Conservation (phyloP, 2,113 vertebrate genomes). For the Colistium nudipinnis region DNA sequence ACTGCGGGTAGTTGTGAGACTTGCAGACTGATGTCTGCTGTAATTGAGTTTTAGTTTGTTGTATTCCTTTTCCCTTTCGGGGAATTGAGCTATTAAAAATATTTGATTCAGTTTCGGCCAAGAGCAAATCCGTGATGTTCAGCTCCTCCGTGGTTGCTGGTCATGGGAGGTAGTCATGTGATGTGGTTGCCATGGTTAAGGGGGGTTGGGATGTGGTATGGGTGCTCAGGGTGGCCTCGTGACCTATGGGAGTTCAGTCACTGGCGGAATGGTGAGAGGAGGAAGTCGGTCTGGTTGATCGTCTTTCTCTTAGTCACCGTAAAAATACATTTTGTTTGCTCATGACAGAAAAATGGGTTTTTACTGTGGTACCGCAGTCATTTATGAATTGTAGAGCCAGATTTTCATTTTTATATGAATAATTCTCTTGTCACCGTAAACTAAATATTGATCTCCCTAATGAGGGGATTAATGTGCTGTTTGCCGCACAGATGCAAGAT, state of each 20-base stretch:
- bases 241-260: constrained; percentile 63
- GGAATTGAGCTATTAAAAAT: constrained; percentile 9
- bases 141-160: constrained; percentile 54
- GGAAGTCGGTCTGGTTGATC: constrained; percentile 41
- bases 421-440: neutral
- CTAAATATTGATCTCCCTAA: constrained; percentile 22
- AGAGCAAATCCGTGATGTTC: constrained; percentile 33
- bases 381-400: neutral
- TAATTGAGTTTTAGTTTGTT: neutral
- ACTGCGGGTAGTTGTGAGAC: neutral
- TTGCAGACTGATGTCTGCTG: neutral
- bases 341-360: constrained; percentile 1
- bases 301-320: constrained; percentile 1
- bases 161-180: constrained; percentile 76
- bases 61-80: neutral
- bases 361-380: neutral
- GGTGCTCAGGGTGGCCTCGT: constrained; percentile 64
- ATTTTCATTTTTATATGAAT: neutral
- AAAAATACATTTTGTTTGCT: constrained; percentile 2
- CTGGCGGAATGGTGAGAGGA: constrained; percentile 58
- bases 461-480: neutral
- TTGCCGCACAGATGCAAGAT: constrained; percentile 22
- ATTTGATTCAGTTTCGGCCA: constrained; percentile 7
- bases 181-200: constrained; percentile 73
- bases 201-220: constrained; percentile 67